A percentile compares a stretch with the other conserved stretches of the same genome.
phyloP scores from a whole-genome alignment of 2,888 invertebrate genomes.

The Mantis religiosa region DNA sequence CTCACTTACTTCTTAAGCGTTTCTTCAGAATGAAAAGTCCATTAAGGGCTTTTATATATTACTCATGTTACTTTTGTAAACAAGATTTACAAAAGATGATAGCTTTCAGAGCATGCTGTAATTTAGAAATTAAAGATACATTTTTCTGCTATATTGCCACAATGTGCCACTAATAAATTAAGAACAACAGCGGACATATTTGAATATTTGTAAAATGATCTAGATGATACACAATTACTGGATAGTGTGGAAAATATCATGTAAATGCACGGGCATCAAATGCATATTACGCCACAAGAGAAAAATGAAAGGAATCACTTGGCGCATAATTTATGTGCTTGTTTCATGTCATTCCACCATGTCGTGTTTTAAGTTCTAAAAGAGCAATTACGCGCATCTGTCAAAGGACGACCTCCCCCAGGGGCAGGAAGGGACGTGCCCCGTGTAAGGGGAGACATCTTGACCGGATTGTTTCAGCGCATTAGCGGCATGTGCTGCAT shows the following conservation, averaged over 20 bases:
- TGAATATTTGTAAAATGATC: too few species aligned
- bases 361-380: background rate
- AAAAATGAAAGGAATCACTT: background rate
- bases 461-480: background rate
- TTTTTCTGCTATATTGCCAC: too few species aligned
- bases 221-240: background rate
- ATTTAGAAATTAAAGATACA: too few species aligned
- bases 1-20: too few species aligned
- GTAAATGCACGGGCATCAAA: background rate
- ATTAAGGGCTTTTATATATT: too few species aligned
- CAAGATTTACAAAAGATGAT: too few species aligned
- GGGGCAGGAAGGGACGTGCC: background rate
- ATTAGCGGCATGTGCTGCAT: background rate
- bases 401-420: background rate
- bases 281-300: background rate
- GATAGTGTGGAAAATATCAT: background rate
- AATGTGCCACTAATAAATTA: too few species aligned
- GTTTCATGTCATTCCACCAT: background rate
- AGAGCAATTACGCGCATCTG: slow-evolving; percentile 8
- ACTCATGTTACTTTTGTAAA: too few species aligned
- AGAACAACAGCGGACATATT: too few species aligned
- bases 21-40: too few species aligned
- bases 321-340: background rate
- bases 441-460: background rate
- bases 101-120: too few species aligned